Base-by-base conservation (phyloP, 2,797 vertebrate species). In the Nyctibius grandis region DNA sequence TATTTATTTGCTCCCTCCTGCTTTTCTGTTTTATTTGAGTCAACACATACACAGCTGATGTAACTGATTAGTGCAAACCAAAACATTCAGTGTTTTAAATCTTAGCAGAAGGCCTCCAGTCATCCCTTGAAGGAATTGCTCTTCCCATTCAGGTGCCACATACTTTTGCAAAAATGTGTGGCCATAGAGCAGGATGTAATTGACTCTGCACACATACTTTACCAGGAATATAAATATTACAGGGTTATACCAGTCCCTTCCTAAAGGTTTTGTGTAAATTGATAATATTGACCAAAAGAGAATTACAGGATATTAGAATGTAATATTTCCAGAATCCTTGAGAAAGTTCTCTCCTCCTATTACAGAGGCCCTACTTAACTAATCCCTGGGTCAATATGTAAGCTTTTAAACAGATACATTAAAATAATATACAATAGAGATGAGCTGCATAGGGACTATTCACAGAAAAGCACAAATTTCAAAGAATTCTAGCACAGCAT, bases 351-450 rank as follows among this genome's bases (percentile, higher is more conserved):
- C 5, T 94, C 23, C 14, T 75, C 36, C 20, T 47, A 64, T 76
- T 85, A 63, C 8, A 4, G 33, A 89, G 31, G 11, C 6, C 9
- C 21, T 40, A 11, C 20, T 83, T 89, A 85, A 20, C 5, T 67
- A 77, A 84, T 67, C 6, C 47, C 54, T 68, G 59, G 26, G 21
- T 87, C 34, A 89, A 69, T 21, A 82, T 26, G 0, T 78, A 60
- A 82, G 15, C 47, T 95, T 95, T 94, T 87, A 89, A 92, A 90
- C 72, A 95, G 64, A 85, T 69, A 96, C 33, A 45, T 67, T 82
- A 83, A 56, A 61, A 18, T 28, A 68, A 36, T 50, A 93, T 59
- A 44, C 7, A 90, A 36, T 67, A 88, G n/a, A 94, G 72, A 72
- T 94, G 51, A 96, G 89, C n/a, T 94, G 19, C 19, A 57, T 63